Evolutionary conservation across 1,140 invertebrate genomes (phyloP), one percentile per base, ranked within the genome.

Genomic region (Dermatophagoides farinae): DNA sequence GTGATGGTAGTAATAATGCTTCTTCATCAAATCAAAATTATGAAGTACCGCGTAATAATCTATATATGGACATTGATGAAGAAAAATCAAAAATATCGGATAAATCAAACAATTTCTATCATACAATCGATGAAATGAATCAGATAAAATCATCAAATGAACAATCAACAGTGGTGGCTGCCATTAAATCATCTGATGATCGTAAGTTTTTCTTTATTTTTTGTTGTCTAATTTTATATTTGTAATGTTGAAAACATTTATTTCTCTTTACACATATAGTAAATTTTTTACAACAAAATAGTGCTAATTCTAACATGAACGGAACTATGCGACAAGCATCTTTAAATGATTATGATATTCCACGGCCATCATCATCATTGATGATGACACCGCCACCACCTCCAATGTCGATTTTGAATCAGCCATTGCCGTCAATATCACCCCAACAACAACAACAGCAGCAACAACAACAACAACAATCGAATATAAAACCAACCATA

Each of bases 101-200:
- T 23, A 55, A 55, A 44, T 2, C n/a, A 11, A 55, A 38, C 25
- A 55, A 55, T 44, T 55, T 55, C 1, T 55, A 55, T 23, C 53
- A 55, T 25, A 55, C 53, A 39, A 55, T 55, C 39, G 53, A 55
- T 25, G 53, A 55, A 23, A 55, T 55, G 14, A 23, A 53, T 25
- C 51, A 53, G 38, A n/a, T 38, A 41, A 12, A 55, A 55, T 25
- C 11, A 14, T 14, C 4, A 54, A 2, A n/a, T 16, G n/a, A 44
- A 53, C 11, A 53, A 53, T n/a, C 1, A n/a, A 1, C 12, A 16
- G n/a, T 14, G 18, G 43, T 10, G n/a, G n/a, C n/a, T n/a, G n/a
- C 43, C 43, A 44, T 18, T 49, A 49, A 49, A n/a, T n/a, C n/a
- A n/a, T n/a, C n/a, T 50, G 47, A 20, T 50, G 22, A 50, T n/a